Evolutionary conservation across 2,888 invertebrate species (phyloP).

Genomic region (Seladonia tumulorum): DNA sequence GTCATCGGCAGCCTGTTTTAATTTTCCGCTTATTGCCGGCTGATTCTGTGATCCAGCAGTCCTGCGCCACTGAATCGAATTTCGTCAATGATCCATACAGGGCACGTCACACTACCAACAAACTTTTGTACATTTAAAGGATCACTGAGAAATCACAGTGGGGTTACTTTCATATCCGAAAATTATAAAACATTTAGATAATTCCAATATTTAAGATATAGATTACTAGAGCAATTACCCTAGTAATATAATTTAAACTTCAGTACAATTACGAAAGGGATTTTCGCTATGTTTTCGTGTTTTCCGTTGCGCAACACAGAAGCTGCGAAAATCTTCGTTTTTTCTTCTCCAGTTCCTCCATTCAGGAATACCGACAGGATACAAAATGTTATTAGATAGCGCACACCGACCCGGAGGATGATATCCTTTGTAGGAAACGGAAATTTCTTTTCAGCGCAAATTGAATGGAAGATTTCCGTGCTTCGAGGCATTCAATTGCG

Average conservation of each 20-base stretch:
- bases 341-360: not conserved
- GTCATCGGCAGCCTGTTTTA: constrained; percentile 31
- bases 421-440: constrained; percentile 41
- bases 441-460: constrained; percentile 53
- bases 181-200: too few species aligned
- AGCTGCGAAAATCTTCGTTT: not conserved
- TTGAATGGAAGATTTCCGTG: constrained; percentile 54
- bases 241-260: too few species aligned
- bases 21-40: constrained; percentile 19
- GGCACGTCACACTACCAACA: too few species aligned
- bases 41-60: too few species aligned
- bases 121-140: too few species aligned
- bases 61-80: too few species aligned
- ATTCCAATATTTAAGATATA: too few species aligned
- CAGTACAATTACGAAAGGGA: not conserved
- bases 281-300: not conserved
- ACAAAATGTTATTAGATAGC: constrained; percentile 45
- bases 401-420: constrained; percentile 19
- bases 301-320: not conserved
- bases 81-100: too few species aligned
- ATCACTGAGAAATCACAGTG: too few species aligned
- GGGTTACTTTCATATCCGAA: too few species aligned
- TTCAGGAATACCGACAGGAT: constrained; percentile 27
- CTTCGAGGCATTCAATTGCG: constrained; percentile 38
- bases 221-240: too few species aligned